Percentiles rank a stretch among this genome's conserved stretches.
phyloP scores from a whole-genome alignment of 2,113 vertebrate species.

The Zootoca vivipara region DNA sequence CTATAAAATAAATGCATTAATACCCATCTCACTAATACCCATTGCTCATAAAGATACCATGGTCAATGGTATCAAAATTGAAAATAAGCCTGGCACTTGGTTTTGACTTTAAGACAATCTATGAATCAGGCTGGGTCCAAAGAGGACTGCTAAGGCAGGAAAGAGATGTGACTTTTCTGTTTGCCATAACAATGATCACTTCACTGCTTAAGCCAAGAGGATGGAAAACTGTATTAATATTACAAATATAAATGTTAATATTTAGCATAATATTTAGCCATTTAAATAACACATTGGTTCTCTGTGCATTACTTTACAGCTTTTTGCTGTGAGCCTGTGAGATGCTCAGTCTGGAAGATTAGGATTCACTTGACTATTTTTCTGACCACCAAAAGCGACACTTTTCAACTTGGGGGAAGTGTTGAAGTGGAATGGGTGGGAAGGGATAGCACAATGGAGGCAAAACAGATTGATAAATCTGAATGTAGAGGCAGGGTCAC shows the following conservation, averaged over 20 bases:
- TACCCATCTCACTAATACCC: too few species aligned
- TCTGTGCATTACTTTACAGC: background rate
- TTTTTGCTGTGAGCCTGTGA: too few species aligned
- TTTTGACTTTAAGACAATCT: background rate
- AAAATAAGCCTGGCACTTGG: background rate
- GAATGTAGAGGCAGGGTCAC: too few species aligned
- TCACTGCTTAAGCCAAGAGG: background rate
- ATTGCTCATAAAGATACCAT: background rate
- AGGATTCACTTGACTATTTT: background rate
- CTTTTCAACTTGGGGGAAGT: background rate
- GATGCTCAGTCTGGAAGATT: too few species aligned
- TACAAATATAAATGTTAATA: background rate
- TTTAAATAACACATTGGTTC: too few species aligned
- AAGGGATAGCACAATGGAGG: background rate
- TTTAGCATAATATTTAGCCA: background rate
- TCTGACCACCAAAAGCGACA: conserved; percentile 29
- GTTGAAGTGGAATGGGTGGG: background rate
- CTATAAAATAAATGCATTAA: conserved; percentile 3
- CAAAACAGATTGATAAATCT: background rate
- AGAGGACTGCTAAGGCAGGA: too few species aligned
- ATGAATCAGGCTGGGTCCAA: background rate
- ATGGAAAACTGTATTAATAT: background rate
- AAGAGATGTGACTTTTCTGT: background rate
- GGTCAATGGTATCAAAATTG: too few species aligned
- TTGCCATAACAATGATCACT: background rate